A percentile compares a stretch with the other conserved stretches of the same genome.
These are phyloP conservation scores for Protonemura montana DNA, from an alignment of 2,888 invertebrate species.

Conservation along the genomic window DNA sequence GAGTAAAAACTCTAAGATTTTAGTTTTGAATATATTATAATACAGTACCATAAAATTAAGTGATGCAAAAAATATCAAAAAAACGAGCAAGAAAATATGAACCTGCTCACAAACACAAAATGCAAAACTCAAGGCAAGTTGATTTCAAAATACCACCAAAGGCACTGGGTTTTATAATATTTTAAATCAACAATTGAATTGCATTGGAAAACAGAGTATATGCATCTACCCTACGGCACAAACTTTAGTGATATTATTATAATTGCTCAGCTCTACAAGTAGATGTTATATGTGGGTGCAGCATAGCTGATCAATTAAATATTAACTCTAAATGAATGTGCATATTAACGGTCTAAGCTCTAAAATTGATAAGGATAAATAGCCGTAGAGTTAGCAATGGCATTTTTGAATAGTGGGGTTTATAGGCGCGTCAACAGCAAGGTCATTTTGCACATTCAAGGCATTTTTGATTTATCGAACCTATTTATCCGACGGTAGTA, in stretches of 20 bases:
- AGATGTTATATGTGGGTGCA: slow-evolving; percentile 33
- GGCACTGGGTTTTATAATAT: slow-evolving; percentile 24
- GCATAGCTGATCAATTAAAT: background rate
- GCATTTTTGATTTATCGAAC: too few relatives aligned
- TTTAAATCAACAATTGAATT: background rate
- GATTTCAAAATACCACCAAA: slow-evolving; percentile 31
- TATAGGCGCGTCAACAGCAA: too few relatives aligned
- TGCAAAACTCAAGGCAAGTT: background rate
- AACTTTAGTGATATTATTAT: background rate
- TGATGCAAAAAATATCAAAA: background rate
- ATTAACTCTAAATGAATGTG: background rate
- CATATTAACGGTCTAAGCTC: background rate
- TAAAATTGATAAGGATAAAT: background rate
- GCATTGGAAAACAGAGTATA: background rate
- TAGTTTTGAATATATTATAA: background rate
- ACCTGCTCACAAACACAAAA: background rate
- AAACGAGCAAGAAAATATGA: background rate
- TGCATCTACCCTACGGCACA: background rate
- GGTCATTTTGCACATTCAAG: too few relatives aligned
- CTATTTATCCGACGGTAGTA: too few relatives aligned
- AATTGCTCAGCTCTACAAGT: slow-evolving; percentile 9
- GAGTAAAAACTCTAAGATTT: background rate
- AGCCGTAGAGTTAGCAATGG: background rate
- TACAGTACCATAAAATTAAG: background rate
- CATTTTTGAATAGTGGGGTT: too few relatives aligned